Conservation (phyloP, 2,888 invertebrate species). For the Loripinus fragilis region DNA sequence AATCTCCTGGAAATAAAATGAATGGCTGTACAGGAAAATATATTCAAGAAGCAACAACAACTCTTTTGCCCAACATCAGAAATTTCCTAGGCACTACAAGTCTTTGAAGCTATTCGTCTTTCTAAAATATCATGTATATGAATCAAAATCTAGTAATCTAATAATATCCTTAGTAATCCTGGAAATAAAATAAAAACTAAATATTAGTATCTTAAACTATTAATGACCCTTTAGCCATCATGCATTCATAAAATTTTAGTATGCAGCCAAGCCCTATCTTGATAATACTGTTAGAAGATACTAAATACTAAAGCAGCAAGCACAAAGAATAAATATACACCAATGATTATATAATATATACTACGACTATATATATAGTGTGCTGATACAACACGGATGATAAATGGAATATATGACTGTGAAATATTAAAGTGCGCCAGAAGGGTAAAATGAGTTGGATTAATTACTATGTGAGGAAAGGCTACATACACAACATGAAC, state of each 20-base stretch:
- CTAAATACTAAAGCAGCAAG: not conserved
- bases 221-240: constrained; percentile 3
- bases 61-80: no score
- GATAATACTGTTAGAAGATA: not conserved
- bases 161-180: no score
- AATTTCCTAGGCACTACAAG: no score
- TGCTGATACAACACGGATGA: not conserved
- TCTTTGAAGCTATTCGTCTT: no score
- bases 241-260: constrained; percentile 5
- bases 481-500: constrained; percentile 8
- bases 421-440: constrained; percentile 2
- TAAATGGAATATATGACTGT: not conserved
- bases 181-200: no score
- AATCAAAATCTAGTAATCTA: no score
- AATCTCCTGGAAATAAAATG: no score
- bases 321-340: not conserved
- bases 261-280: not conserved
- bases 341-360: not conserved
- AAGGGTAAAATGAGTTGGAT: not conserved
- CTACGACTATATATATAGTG: not conserved
- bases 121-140: no score
- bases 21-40: no score
- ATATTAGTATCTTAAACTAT: no score
- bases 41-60: no score
- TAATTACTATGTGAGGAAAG: not conserved